Conservation (phyloP, 2,797 vertebrate species). For the Columba guinea region DNA sequence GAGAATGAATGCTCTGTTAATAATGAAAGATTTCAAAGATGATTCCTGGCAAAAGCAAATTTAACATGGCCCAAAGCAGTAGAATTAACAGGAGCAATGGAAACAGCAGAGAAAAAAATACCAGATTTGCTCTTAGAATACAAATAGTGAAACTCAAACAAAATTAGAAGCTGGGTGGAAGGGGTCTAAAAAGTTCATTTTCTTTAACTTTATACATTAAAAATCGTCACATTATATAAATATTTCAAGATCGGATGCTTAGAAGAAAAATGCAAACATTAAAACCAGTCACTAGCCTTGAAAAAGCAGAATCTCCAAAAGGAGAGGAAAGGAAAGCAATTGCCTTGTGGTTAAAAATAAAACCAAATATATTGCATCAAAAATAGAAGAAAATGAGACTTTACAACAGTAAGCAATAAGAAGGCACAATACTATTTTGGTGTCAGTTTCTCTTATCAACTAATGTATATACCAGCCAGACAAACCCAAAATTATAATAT, state of each 20-base stretch:
- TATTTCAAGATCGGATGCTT: not conserved
- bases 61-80: conserved; percentile 21
- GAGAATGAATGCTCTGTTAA: conserved; percentile 24
- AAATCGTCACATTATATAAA: not conserved
- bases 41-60: not conserved
- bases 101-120: not conserved
- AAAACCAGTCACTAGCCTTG: not conserved
- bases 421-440: not conserved
- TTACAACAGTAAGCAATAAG: not conserved
- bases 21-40: conserved; percentile 35
- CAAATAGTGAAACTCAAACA: not conserved
- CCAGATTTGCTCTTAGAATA: not conserved
- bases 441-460: not conserved
- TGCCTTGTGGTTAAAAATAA: not conserved
- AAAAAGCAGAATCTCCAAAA: not conserved
- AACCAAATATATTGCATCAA: not conserved
- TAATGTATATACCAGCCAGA: not conserved
- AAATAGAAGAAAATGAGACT: not conserved
- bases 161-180: not conserved
- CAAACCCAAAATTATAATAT: not conserved
- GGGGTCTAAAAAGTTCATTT: not conserved
- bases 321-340: not conserved
- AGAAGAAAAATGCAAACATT: not conserved
- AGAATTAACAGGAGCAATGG: conserved; percentile 24
- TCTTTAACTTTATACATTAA: not conserved